Evolutionary conservation across 30 jellyfish, hydroid and myxozoan species (phyloP), one percentile per base, ranked within the genome.

Genomic region (Hydra vulgaris): DNA sequence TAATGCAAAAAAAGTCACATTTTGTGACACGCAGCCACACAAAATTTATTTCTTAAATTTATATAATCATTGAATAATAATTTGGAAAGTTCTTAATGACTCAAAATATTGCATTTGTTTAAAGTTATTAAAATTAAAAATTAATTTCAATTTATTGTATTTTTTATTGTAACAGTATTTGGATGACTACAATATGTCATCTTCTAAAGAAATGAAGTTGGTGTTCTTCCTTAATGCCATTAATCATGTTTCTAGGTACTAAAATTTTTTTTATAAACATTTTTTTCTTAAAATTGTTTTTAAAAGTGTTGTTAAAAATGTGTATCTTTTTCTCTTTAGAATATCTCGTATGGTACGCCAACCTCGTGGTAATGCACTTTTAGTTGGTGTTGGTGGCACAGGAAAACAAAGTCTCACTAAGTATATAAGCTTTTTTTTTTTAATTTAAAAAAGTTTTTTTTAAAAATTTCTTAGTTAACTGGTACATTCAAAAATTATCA

Each of bases 371-470:
- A 90, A 90, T 76, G 97, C 97, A 26, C 80, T 90, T 70, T 88
- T 90, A 26, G 97, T 90, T 75, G 97, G 97, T 18, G 97, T 90
- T 61, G 97, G 97, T 54, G 97, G 97, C 27, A 90, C 97, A 15
- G 97, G 97, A 26, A 90, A 90, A 79, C 97, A 90, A 55, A 90
- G 97, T 79, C 84, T 90, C 24, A 90, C 97, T 19, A 90, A 95
- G 97, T 90, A 56, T 40, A 40, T n/a, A n/a, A n/a, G n/a, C n/a
- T n/a, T n/a, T n/a, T n/a, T n/a, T n/a, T n/a, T n/a, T n/a, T n/a
- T n/a, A n/a, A n/a, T n/a, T n/a, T n/a, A n/a, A n/a, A n/a, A n/a
- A n/a, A n/a, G n/a, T n/a, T n/a, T n/a, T n/a, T n/a, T n/a, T n/a
- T n/a, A n/a, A n/a, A n/a, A n/a, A n/a, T n/a, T 56, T 56, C 16